Percentiles rank a stretch among this genome's conserved stretches.
Evolutionary conservation across 2,797 vertebrate genomes (phyloP).

Genomic region (Chelmon rostratus): DNA sequence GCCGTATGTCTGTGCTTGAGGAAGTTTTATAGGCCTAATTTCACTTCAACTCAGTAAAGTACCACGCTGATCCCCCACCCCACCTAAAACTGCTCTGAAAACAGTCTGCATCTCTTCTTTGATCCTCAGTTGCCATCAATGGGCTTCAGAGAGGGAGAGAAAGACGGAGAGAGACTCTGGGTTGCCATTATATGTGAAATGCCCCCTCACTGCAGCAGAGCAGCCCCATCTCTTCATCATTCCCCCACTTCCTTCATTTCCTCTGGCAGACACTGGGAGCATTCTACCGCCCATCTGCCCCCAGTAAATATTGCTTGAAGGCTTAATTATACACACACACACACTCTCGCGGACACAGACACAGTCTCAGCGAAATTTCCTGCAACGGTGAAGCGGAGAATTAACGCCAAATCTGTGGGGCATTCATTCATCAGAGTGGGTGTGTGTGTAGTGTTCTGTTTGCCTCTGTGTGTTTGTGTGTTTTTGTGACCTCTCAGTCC

Average conservation of each 20-base stretch:
- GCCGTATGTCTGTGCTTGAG: slow-evolving; percentile 52
- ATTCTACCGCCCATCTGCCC: slow-evolving; percentile 84
- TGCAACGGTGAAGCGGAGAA: slow-evolving; percentile 78
- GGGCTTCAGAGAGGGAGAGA: slow-evolving; percentile 67
- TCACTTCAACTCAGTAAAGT: slow-evolving; percentile 67
- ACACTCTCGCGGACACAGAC: slow-evolving; percentile 37
- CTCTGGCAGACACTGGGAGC: slow-evolving; percentile 83
- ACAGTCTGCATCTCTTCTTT: slow-evolving; percentile 69
- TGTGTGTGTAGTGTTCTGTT: slow-evolving; percentile 66
- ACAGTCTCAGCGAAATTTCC: slow-evolving; percentile 83
- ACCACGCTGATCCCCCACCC: slow-evolving; percentile 36
- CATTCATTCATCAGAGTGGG: slow-evolving; percentile 76
- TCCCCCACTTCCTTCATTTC: slow-evolving; percentile 83
- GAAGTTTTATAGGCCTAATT: slow-evolving; percentile 77
- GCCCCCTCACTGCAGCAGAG: slow-evolving; percentile 64
- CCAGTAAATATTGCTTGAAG: slow-evolving; percentile 89
- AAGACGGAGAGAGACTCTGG: slow-evolving; percentile 59
- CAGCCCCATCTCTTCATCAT: slow-evolving; percentile 78
- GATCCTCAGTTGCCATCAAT: slow-evolving; percentile 73
- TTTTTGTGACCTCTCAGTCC: slow-evolving; percentile 78
- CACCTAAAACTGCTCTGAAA: slow-evolving; percentile 67
- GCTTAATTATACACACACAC: slow-evolving; percentile 82
- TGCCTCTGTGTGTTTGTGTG: slow-evolving; percentile 71
- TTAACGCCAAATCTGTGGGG: slow-evolving; percentile 82
- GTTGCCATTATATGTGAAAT: slow-evolving; percentile 74